Percentiles rank a stretch among this genome's conserved stretches.
Conservation (phyloP, 1,140 invertebrate species). For the Colletes latitarsis region DNA sequence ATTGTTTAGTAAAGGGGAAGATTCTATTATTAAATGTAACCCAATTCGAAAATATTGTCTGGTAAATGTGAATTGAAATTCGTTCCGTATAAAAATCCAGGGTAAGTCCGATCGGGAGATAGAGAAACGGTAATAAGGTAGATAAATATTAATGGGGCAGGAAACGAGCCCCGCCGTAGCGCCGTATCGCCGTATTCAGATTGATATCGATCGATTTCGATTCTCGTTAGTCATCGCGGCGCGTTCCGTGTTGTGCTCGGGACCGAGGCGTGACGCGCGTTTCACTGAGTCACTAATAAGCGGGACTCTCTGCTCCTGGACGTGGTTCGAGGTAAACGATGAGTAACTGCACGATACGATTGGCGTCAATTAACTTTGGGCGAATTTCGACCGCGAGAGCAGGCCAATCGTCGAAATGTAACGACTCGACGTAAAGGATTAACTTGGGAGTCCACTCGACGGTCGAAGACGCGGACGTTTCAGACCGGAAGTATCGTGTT, state of each 20-base stretch:
- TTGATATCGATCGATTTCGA: constrained; percentile 54
- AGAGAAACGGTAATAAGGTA: neutral
- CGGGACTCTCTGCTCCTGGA: neutral
- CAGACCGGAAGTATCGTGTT: constrained; percentile 58
- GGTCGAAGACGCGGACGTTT: neutral
- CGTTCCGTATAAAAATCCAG: neutral
- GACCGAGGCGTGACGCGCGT: neutral
- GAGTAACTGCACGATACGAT: constrained; percentile 14
- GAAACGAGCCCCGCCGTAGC: constrained; percentile 22
- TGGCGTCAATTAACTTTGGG: neutral
- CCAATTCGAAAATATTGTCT: too few species aligned
- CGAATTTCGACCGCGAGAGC: neutral
- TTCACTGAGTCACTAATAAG: constrained; percentile 59
- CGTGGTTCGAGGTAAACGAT: neutral
- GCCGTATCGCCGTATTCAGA: constrained; percentile 23
- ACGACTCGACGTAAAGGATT: too few species aligned
- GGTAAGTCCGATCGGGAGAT: neutral
- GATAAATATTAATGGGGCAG: constrained; percentile 44
- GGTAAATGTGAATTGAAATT: too few species aligned
- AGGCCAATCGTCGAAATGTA: too few species aligned
- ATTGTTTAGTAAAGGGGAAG: too few species aligned
- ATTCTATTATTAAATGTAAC: too few species aligned
- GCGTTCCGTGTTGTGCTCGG: constrained; percentile 3
- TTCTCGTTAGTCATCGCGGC: constrained; percentile 58
- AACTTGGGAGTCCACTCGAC: too few species aligned